phyloP scores from a whole-genome alignment of 2,797 vertebrate species.

The Ptychadena robeensis region DNA sequence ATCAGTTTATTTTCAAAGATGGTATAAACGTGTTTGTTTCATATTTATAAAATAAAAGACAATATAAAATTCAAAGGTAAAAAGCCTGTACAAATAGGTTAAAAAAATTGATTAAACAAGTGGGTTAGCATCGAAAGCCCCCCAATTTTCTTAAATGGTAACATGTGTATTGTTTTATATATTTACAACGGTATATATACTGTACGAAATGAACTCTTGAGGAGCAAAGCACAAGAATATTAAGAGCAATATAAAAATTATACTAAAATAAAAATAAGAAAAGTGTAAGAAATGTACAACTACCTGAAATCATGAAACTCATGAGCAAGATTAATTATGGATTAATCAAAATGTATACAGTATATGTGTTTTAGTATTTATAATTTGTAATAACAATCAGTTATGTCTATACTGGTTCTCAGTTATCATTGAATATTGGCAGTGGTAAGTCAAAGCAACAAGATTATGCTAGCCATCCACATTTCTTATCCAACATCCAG shows the following conservation, averaged over 20 bases:
- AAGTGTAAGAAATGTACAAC: not conserved
- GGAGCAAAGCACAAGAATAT: too few relatives aligned
- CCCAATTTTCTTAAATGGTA: not conserved
- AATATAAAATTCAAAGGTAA: constrained; percentile 14
- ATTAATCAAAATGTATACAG: not conserved
- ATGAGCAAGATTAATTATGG: too few relatives aligned
- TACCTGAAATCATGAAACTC: too few relatives aligned
- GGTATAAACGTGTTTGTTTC: constrained; percentile 6
- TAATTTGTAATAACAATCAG: not conserved
- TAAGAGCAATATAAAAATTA: not conserved
- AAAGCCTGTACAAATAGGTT: not conserved
- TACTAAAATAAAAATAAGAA: not conserved
- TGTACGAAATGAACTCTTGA: not conserved
- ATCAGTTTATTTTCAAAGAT: constrained; percentile 18
- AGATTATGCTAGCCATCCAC: too few relatives aligned
- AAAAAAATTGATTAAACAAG: too few relatives aligned
- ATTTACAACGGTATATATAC: not conserved
- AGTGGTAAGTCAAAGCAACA: too few relatives aligned
- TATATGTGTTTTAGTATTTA: too few relatives aligned
- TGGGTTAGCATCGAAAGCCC: too few relatives aligned
- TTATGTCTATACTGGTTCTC: too few relatives aligned
- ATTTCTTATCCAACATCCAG: too few relatives aligned
- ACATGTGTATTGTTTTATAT: not conserved
- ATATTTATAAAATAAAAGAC: constrained; percentile 12
- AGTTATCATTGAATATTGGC: too few relatives aligned